Evolutionary conservation across 2,888 invertebrate genomes (phyloP).

Genomic region (Alcis repandata): DNA sequence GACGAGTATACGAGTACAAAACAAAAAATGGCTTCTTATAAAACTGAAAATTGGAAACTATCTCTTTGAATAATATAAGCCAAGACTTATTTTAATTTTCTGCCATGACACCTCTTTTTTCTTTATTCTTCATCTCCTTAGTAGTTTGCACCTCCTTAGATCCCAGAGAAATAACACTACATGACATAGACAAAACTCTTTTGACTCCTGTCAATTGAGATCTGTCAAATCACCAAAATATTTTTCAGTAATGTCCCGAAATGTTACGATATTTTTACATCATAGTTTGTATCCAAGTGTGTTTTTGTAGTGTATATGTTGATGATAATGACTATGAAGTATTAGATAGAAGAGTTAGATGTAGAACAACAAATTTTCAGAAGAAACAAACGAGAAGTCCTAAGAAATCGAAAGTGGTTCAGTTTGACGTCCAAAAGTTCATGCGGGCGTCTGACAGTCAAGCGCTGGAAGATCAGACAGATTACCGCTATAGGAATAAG

Average conservation of each 20-base stretch:
- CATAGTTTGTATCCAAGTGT: conserved; percentile 52
- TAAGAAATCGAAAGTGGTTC: conserved; percentile 54
- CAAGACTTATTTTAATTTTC: no score
- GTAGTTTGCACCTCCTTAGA: no score
- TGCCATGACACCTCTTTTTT: no score
- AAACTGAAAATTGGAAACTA: no score
- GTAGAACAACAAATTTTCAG: conserved; percentile 6
- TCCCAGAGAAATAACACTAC: no score
- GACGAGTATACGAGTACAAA: no score
- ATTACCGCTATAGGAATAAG: conserved; percentile 39
- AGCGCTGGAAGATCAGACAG: conserved; percentile 35
- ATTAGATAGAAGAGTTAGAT: conserved; percentile 17
- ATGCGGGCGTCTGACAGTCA: conserved; percentile 54
- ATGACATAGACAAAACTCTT: neutral
- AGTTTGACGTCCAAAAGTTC: conserved; percentile 69
- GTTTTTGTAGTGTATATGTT: conserved; percentile 55
- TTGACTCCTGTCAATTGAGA: neutral
- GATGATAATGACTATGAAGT: conserved; percentile 33
- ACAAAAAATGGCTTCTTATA: no score
- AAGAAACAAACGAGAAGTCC: conserved; percentile 16
- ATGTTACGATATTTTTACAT: conserved; percentile 56
- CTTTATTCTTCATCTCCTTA: no score
- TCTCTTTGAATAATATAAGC: no score
- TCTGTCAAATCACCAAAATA: conserved; percentile 18
- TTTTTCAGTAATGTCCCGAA: conserved; percentile 43